Percentiles rank a stretch among this genome's conserved stretches.
phyloP scores from a whole-genome alignment of 2,797 vertebrate species.

The Hoplostethus atlanticus region DNA sequence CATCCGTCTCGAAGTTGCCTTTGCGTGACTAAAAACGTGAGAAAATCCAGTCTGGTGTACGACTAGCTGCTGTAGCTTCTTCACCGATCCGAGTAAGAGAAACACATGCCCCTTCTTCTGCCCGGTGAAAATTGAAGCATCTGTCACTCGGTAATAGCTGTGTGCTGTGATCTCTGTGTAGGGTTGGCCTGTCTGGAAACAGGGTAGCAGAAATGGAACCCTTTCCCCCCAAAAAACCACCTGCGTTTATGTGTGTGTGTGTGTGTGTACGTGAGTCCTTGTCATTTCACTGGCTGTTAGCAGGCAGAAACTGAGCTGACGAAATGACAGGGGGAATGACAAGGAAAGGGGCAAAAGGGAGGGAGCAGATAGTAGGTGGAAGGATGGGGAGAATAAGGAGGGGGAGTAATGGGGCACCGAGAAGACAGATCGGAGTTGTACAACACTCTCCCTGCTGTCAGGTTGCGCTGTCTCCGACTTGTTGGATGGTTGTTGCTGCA shows the following conservation, averaged over 20 bases:
- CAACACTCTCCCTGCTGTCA: too few species aligned
- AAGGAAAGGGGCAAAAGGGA: neutral
- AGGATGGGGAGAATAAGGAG: neutral
- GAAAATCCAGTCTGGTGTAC: neutral
- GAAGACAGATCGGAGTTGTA: too few species aligned
- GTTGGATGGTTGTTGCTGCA: too few species aligned
- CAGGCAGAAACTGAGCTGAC: neutral
- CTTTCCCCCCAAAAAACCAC: slow-evolving; percentile 1
- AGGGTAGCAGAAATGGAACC: slow-evolving; percentile 12
- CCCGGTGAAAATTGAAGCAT: slow-evolving; percentile 45
- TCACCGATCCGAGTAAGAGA: slow-evolving; percentile 10
- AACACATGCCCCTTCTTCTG: slow-evolving; percentile 17
- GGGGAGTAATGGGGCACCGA: neutral
- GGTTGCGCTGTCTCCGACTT: too few species aligned
- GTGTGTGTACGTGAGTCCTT: slow-evolving; percentile 11
- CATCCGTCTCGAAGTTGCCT: neutral
- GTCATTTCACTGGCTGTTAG: slow-evolving; percentile 1
- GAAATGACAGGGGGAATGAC: neutral
- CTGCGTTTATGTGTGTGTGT: neutral
- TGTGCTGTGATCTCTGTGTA: neutral
- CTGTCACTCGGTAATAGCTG: slow-evolving; percentile 29
- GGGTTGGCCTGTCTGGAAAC: slow-evolving; percentile 3
- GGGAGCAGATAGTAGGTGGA: neutral
- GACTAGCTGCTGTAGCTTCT: neutral
- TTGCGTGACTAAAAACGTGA: neutral